Evolutionary conservation across 2,888 invertebrate species (phyloP), one percentile per base, ranked within the genome.

Genomic region (Adelognathus sp.): DNA sequence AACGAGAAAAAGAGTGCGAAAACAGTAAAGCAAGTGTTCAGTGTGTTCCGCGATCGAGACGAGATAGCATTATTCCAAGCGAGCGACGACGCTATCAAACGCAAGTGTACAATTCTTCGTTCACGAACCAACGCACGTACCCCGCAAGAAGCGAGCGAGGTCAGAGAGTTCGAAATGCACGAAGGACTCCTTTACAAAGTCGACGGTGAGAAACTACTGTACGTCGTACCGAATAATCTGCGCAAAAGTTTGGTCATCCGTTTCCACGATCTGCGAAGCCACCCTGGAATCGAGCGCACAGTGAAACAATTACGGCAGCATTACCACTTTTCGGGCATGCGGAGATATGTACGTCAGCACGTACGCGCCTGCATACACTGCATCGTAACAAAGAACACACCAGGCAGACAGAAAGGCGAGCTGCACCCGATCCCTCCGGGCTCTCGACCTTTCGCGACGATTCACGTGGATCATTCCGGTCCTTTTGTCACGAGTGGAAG

Each of bases 391-490:
- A 85, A 86, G 63, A 54, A 18, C 6, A 72, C 67, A 39, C 61
- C 66, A 3, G 85, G 86, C 3, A 80, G 67, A 33, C 79, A 76
- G 67, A 66, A 63, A 5, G 84, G 84, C 4, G 67, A 75, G 1
- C 52, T 88, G 4, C 82, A 87, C 54, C 85, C 86, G 11, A 84
- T 84, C n/a, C 81, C 82, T 0, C 81, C 81, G 0, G 85, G 82
- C n/a, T 54, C 27, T 24, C 39, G 83, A 52, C 84, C 85, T 0
- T 86, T 86, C 58, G 83, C 52, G 1, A 52, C 82, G 1, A 74
- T 86, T 0, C 81, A 86, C 44, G 18, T 83, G 0, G 84, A 85
- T 31, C 84, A 86, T 58, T 29, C 82, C 0, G 84, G 82, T 7
- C 84, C 86, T 0, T 83, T 82, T 33, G 63, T 84, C 0, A 74